phyloP scores from a whole-genome alignment of 2,888 invertebrate genomes.

The Operophtera brumata region DNA sequence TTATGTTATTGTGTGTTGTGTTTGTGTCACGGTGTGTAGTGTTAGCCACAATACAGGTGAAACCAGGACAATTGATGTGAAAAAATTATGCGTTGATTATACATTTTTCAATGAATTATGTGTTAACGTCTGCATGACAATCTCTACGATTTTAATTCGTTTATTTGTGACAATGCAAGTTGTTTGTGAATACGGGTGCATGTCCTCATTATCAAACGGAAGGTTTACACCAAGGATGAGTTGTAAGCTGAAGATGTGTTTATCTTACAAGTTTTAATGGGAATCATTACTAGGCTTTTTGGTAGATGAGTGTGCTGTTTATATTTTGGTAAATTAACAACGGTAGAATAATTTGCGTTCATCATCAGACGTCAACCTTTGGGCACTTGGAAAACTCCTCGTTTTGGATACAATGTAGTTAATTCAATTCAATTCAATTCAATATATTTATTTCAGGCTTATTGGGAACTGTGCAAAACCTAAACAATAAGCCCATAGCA shows the following conservation, averaged over 20 bases:
- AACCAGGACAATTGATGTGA: too few species aligned
- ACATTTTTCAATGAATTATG: not conserved
- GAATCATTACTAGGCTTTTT: conserved; percentile 19
- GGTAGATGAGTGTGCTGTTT: conserved; percentile 6
- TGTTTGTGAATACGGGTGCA: conserved; percentile 17
- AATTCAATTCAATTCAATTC: too few species aligned
- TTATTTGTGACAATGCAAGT: too few species aligned
- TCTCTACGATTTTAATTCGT: not conserved
- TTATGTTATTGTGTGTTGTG: too few species aligned
- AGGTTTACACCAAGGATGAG: conserved; percentile 43
- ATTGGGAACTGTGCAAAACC: too few species aligned
- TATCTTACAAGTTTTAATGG: conserved; percentile 67
- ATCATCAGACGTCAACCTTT: too few species aligned
- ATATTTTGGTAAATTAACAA: not conserved
- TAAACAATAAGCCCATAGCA: too few species aligned
- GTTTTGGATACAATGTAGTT: too few species aligned
- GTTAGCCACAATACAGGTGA: too few species aligned
- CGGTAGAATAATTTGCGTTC: not conserved
- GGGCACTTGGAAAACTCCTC: too few species aligned
- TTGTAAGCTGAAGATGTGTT: conserved; percentile 54
- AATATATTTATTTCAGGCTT: too few species aligned
- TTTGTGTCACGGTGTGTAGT: too few species aligned
- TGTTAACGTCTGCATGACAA: not conserved
- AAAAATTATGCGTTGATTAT: not conserved
- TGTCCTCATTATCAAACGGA: conserved; percentile 21